Base-by-base conservation (phyloP, 2,888 invertebrate genomes). In the Molorchus minor region DNA sequence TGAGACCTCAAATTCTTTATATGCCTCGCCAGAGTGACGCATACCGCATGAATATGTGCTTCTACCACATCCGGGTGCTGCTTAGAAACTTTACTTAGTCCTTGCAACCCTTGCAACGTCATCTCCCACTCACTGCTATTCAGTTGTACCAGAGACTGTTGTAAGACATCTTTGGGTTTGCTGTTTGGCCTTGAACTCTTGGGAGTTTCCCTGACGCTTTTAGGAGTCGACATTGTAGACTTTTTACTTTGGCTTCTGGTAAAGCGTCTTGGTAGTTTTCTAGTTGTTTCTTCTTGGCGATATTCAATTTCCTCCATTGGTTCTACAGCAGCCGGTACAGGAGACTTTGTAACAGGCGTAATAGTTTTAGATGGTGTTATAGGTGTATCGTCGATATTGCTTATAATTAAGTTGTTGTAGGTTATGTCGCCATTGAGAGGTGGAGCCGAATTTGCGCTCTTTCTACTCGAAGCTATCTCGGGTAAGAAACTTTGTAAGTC, bases 1-100 rank as follows among this genome's bases (percentile, higher is more conserved):
- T 96, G 94, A 0, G 98, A 98, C 17, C 98, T 86, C 61, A 98
- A 84, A 79, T 96, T 98, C 67, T 91, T 90, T 43, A 94, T 90
- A 74, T 96, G 91, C 61, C 86, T 84, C 0, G 92, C 87, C 17
- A 94, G 80, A 60, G 87, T 84, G n/a, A 89, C 84, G 79, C 87
- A 89, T 17, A 88, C 83, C 17, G 88, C 85, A 43, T 90, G 90
- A 59, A 92, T 86, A 62, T 91, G 87, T 1, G 83, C 74, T 51
- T 87, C 86, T 35, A 90, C 70, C 12, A 84, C 78, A 16, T 88
- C 90, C 0, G 87, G 82, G 68, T 89, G 85, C 70, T 91, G 87
- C 38, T 84, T 84, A 1, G 89, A 87, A 16, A 95, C 80, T 30
- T 89, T 84, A 25, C 89, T 88, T 53, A 91, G 82, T 52, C 86